A percentile compares a stretch with the other conserved stretches of the same genome.
These are phyloP conservation scores for Monochamus saltuarius DNA, from an alignment of 1,140 invertebrate genomes.

Conservation along the genomic window DNA sequence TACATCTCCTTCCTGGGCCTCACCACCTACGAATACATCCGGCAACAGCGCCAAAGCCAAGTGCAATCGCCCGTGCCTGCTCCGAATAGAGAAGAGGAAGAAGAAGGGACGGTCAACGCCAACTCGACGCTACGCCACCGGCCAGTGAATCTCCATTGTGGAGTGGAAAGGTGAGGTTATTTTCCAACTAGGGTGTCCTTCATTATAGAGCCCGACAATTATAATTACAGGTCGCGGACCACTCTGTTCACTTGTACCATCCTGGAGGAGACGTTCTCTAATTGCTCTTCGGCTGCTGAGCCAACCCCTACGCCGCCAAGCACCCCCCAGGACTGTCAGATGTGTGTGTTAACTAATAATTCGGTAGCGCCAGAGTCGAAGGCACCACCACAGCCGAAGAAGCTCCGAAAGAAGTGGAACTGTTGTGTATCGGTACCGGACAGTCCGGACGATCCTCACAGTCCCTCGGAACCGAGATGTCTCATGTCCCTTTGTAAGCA, in stretches of 20 bases:
- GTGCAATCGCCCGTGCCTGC: background rate
- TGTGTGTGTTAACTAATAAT: constrained; percentile 45
- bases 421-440: constrained; percentile 59
- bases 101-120: constrained; percentile 6
- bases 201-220: too few species aligned
- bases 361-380: constrained; percentile 33
- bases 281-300: constrained; percentile 38
- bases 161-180: constrained; percentile 31
- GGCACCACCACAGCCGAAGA: constrained; percentile 29
- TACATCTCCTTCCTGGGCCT: constrained; percentile 82
- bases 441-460: constrained; percentile 55
- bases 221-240: constrained; percentile 35
- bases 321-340: constrained; percentile 50
- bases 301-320: constrained; percentile 48
- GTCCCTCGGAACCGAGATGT: constrained; percentile 43
- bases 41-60: constrained; percentile 57
- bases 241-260: constrained; percentile 51
- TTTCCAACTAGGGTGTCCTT: too few species aligned
- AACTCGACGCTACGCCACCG: constrained; percentile 28
- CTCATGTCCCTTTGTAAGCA: constrained; percentile 47
- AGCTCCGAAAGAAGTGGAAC: constrained; percentile 54
- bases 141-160: constrained; percentile 48
- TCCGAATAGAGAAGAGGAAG: background rate
- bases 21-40: constrained; percentile 88
- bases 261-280: constrained; percentile 47